Evolutionary conservation across 1,140 invertebrate genomes (phyloP).

Genomic region (Aphaenogaster ashmeadi): DNA sequence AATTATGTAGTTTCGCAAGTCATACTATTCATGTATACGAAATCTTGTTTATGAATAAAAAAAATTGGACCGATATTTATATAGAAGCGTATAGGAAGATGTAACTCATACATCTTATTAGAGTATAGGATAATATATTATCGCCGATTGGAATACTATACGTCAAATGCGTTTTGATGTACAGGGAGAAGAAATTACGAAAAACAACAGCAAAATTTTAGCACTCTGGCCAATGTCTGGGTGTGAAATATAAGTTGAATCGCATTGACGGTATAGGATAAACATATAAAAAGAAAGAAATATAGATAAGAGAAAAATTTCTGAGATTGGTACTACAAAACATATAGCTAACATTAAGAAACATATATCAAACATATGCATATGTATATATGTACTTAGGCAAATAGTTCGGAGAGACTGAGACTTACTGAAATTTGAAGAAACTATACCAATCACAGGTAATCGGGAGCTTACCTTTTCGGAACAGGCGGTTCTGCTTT

Average conservation of each 20-base stretch:
- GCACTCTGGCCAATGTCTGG: constrained; percentile 27
- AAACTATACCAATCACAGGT: constrained; percentile 83
- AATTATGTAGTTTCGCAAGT: constrained; percentile 42
- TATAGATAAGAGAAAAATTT: constrained; percentile 39
- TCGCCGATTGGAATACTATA: constrained; percentile 11
- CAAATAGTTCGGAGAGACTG: constrained; percentile 74
- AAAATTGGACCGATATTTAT: constrained; percentile 53
- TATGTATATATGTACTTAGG: constrained; percentile 60
- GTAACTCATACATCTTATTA: constrained; percentile 35
- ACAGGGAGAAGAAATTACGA: constrained; percentile 28
- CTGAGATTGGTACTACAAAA: constrained; percentile 38
- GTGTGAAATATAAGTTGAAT: constrained; percentile 69
- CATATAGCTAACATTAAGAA: constrained; percentile 38
- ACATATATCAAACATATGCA: constrained; percentile 55
- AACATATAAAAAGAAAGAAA: constrained; percentile 58
- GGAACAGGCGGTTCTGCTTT: constrained; percentile 85
- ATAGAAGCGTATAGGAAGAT: constrained; percentile 38
- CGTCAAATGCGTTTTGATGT: constrained; percentile 21
- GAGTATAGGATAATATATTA: constrained; percentile 22
- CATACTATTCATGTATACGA: constrained; percentile 45
- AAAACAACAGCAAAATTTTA: constrained; percentile 48
- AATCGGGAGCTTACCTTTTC: constrained; percentile 86
- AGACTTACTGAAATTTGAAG: constrained; percentile 82
- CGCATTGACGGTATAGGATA: constrained; percentile 49
- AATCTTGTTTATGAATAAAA: constrained; percentile 46